phyloP scores from a whole-genome alignment of 2,113 vertebrate genomes.

The Ptyas mucosa region DNA sequence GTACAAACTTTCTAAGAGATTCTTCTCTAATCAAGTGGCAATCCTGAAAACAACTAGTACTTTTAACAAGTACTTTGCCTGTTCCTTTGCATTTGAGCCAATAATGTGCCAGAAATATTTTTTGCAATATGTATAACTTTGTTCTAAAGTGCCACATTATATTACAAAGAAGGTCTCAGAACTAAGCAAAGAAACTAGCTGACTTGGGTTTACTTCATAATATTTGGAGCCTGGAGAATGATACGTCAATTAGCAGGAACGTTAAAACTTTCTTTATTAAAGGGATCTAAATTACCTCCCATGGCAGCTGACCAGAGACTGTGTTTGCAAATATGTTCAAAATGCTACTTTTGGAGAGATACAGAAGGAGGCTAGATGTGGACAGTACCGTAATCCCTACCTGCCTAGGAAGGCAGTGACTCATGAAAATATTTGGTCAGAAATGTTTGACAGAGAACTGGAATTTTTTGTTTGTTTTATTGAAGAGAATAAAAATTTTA shows the following conservation, averaged over 20 bases:
- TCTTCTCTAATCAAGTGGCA: neutral
- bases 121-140: conserved; percentile 5
- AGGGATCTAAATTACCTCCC: neutral
- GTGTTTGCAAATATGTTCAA: neutral
- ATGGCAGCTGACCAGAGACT: neutral
- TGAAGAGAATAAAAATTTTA: conserved; percentile 54
- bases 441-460: conserved; percentile 45
- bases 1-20: neutral
- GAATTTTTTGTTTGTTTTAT: conserved; percentile 53
- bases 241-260: conserved; percentile 19
- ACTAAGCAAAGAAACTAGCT: conserved; percentile 32
- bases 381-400: conserved; percentile 22
- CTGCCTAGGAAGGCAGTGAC: conserved; percentile 38
- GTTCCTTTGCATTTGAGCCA: neutral
- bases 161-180: conserved; percentile 31
- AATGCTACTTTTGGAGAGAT: conserved; percentile 13
- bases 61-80: neutral
- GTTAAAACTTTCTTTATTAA: neutral
- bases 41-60: neutral
- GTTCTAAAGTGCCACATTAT: conserved; percentile 47
- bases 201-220: conserved; percentile 10
- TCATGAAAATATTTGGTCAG: conserved; percentile 57
- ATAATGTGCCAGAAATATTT: neutral
- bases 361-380: conserved; percentile 18
- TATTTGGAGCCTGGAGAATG: conserved; percentile 34